A percentile compares a stretch with the other conserved stretches of the same genome.
Conservation (phyloP, 2,113 vertebrate genomes). For the Cyprinodon variegatus region DNA sequence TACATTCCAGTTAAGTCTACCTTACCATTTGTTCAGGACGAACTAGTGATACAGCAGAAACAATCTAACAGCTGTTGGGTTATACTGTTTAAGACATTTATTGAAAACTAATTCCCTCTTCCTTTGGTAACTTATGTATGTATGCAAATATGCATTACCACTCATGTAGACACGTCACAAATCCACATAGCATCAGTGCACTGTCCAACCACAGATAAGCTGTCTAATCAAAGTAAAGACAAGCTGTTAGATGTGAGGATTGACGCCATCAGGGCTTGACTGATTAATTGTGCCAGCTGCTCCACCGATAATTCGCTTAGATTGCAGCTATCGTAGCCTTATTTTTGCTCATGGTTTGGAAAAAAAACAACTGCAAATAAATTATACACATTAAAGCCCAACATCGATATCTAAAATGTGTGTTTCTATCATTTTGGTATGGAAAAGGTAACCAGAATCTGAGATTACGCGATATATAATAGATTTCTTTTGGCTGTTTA, state of each 20-base stretch:
- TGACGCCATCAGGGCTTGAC: conserved; percentile 60
- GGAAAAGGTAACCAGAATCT: background rate
- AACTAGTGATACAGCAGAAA: background rate
- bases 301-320: conserved; percentile 57
- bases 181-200: conserved; percentile 10
- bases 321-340: conserved; percentile 61
- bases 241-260: conserved; percentile 62
- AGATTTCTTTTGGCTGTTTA: background rate
- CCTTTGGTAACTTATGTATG: background rate
- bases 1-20: background rate
- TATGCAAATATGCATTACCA: background rate
- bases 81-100: conserved; percentile 1
- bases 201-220: conserved; percentile 56
- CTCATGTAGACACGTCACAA: conserved; percentile 4
- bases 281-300: conserved; percentile 68
- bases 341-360: conserved; percentile 50
- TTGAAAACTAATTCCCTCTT: conserved; percentile 7
- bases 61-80: conserved; percentile 5
- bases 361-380: conserved; percentile 36
- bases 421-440: conserved; percentile 8
- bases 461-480: conserved; percentile 10
- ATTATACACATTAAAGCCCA: conserved; percentile 10
- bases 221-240: conserved; percentile 59
- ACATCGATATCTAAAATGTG: conserved; percentile 15
- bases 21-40: conserved; percentile 9